A percentile compares a stretch with the other conserved stretches of the same genome.
Conservation (phyloP, 2,113 vertebrate genomes). For the Pseudolaguvia tuberculata region DNA sequence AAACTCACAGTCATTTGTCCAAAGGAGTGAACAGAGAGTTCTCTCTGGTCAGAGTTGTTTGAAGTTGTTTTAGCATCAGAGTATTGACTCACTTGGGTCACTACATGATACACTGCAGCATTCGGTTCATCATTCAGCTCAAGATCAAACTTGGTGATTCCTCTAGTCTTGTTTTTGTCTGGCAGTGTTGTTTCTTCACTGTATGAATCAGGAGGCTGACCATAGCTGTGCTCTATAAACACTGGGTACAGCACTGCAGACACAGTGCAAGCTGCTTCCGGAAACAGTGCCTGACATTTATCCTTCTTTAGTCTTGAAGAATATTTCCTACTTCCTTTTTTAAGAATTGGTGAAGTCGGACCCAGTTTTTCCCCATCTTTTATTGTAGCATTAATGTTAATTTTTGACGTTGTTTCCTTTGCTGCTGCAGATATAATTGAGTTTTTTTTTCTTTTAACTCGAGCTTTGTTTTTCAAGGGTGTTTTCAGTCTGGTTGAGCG, state of each 20-base stretch:
- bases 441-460: constrained; percentile 50
- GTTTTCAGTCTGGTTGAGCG: constrained; percentile 53
- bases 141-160: neutral
- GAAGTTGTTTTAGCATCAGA: constrained; percentile 22
- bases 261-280: constrained; percentile 48
- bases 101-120: neutral
- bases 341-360: constrained; percentile 49
- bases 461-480: constrained; percentile 45
- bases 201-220: constrained; percentile 47
- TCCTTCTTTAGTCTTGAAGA: constrained; percentile 25
- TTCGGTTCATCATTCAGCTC: constrained; percentile 21
- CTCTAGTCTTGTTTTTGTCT: constrained; percentile 27
- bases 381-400: constrained; percentile 53
- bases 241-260: constrained; percentile 54
- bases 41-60: constrained; percentile 36
- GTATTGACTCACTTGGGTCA: constrained; percentile 1
- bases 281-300: constrained; percentile 18
- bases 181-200: constrained; percentile 44
- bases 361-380: constrained; percentile 52
- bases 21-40: constrained; percentile 13
- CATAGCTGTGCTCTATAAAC: constrained; percentile 68
- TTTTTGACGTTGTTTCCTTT: constrained; percentile 2
- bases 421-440: constrained; percentile 52
- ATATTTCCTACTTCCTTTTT: constrained; percentile 53
- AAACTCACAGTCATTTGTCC: constrained; percentile 41